Conservation (phyloP, 2,888 invertebrate species). For the Stegophylla sp. region DNA sequence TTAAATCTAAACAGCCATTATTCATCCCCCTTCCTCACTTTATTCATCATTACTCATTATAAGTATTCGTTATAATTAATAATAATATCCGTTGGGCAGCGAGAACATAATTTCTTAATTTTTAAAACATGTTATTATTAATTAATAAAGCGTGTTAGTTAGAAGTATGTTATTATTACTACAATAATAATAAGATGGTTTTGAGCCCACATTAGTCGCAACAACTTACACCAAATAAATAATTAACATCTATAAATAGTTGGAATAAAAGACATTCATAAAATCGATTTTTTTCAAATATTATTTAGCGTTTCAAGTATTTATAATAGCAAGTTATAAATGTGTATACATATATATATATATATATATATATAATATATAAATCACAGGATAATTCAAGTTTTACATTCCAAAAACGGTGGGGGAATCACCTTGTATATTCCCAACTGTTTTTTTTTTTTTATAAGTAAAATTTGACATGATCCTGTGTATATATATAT, state of each 20-base stretch:
- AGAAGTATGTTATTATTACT: conserved; percentile 29
- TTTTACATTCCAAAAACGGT: too few species aligned
- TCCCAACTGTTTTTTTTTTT: too few species aligned
- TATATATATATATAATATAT: too few species aligned
- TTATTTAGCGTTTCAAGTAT: background rate
- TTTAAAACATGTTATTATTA: conserved; percentile 30
- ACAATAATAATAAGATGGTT: conserved; percentile 35
- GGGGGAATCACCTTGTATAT: too few species aligned
- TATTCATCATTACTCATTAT: conserved; percentile 25
- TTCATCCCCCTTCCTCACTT: conserved; percentile 7
- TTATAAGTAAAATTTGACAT: too few species aligned
- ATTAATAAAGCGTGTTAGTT: conserved; percentile 56
- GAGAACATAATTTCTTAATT: conserved; percentile 36
- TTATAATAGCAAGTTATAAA: background rate
- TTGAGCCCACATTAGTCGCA: conserved; percentile 43
- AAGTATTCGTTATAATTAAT: conserved; percentile 7
- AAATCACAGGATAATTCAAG: too few species aligned
- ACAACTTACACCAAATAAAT: conserved; percentile 37
- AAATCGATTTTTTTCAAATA: conserved; percentile 5
- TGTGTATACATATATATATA: too few species aligned
- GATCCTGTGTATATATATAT: too few species aligned
- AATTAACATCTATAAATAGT: conserved; percentile 36
- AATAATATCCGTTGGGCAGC: conserved; percentile 26
- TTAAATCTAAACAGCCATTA: conserved; percentile 54
- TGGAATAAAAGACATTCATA: conserved; percentile 9